Base-by-base conservation (phyloP, 2,113 vertebrate genomes). In the Nerophis lumbriciformis region DNA sequence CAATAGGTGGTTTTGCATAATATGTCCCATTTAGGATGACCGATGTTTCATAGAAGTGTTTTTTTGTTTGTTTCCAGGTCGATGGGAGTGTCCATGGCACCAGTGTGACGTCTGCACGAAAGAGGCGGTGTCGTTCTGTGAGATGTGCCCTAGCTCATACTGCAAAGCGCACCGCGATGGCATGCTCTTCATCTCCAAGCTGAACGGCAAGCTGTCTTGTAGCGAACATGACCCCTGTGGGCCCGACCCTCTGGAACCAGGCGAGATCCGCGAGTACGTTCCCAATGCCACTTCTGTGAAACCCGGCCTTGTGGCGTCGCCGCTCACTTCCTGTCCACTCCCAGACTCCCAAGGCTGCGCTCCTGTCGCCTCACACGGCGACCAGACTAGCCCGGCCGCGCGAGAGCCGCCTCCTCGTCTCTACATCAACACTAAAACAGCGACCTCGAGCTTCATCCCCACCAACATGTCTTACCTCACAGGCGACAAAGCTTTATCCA, bases 61-160 rank as follows among this genome's bases (percentile, higher is more conserved):
- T 49, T 37, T 19, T 54, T n/a, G n/a, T 42, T 44, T 13, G 51
- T 64, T 53, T 68, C 36, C 88, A 99, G 97, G 97, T 60, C 97
- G 98, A 48, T 99, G 97, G 97, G 97, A 99, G 77, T 99, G 97
- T 86, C 97, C 97, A 0, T 98, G 97, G 97, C 97, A 99, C 84
- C 96, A 98, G 80, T 99, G 97, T 88, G 96, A 98, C 9, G n/a
- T 92, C 57, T 99, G 97, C 58, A 92, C 91, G 38, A 93, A 93
- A 71, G 96, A 98, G 77, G 94, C 97, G 1, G 94, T 94, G 51
- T 98, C 95, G 0, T 98, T 94, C 88, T 99, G 97, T 1, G 95
- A 98, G 87, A 98, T 99, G 94, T 99, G 96, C 65, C 95, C 96
- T 80, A 96, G 88, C 77, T 99, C 97, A n/a, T 99, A 94, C 90